Conservation (phyloP, 2,888 invertebrate species). For the Lamellibrachia satsuma region DNA sequence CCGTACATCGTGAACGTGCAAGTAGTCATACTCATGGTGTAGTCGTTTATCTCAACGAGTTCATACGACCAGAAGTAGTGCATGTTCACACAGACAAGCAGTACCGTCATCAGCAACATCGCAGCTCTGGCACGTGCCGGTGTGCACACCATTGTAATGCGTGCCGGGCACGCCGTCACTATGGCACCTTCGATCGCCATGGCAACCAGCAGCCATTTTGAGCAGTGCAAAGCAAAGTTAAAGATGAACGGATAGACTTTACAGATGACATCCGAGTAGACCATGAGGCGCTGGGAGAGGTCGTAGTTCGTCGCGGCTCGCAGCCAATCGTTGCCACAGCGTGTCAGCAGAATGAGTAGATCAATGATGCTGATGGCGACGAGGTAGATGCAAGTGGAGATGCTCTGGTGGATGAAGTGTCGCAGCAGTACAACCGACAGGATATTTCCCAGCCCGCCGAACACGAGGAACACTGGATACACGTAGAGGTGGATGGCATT, state of each 20-base stretch:
- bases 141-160: constrained; percentile 30
- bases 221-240: constrained; percentile 52
- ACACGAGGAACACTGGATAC: constrained; percentile 50
- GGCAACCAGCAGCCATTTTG: constrained; percentile 58
- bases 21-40: background rate
- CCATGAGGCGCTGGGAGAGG: background rate
- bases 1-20: constrained; percentile 39
- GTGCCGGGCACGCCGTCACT: constrained; percentile 47
- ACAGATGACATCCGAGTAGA: constrained; percentile 55
- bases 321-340: constrained; percentile 59
- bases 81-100: constrained; percentile 59
- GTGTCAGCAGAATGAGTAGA: constrained; percentile 53
- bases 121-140: constrained; percentile 55
- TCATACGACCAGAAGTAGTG: constrained; percentile 64
- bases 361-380: constrained; percentile 52
- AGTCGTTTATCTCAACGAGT: constrained; percentile 45
- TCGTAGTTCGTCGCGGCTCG: background rate
- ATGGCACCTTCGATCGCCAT: constrained; percentile 55
- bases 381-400: constrained; percentile 60
- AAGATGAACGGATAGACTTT: constrained; percentile 59
- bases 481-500: constrained; percentile 44
- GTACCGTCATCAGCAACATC: constrained; percentile 56
- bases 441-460: constrained; percentile 55
- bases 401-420: constrained; percentile 50
- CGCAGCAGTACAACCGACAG: constrained; percentile 44